Base-by-base conservation (phyloP, 2,888 invertebrate genomes). In the Pammene fasciana region DNA sequence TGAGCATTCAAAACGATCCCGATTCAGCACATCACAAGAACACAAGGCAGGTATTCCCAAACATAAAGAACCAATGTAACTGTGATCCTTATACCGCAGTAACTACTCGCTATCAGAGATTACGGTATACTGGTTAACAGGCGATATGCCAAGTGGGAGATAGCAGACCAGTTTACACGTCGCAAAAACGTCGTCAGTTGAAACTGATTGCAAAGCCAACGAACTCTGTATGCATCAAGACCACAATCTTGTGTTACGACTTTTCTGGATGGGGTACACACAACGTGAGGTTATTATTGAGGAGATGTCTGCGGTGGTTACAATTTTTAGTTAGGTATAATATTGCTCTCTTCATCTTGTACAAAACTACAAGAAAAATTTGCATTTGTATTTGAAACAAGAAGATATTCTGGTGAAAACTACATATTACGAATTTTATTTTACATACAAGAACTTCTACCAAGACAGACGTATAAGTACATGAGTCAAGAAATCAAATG, bases 1-100 rank as follows among this genome's bases (percentile, higher is more conserved):
- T 50, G 62, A 71, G 57, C 45, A 54, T 57, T 46, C 61, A 68
- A 62, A 54, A 66, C 43, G 57, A 43, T 68, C 34, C 34, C 57
- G 34, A 56, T 38, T 46, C 59, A 60, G 59, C 59, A 14, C 46
- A 60, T 34, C 26, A 6, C n/a, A 26, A 45, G 54, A 54, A 54
- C 46, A 46, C 14, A 4, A 34, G 13, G 54, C 54, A 18, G n/a
- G 34, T 54, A 13, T 34, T 54, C 54, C 34, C 34, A 7, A 54
- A 8, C 54, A n/a, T 6, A n/a, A n/a, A n/a, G 1, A 36, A n/a
- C 54, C 34, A 54, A 9, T n/a, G 6, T 36, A 34, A 54, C 14
- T 9, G 4, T n/a, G n/a, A 54, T 3, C 34, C 13, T 9, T 7
- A 34, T 5, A 18, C 3, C 7, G 9, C n/a, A 7, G n/a, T 34